Base-by-base conservation (phyloP, 53 echinoderm and acorn worm genomes). In the Paracentrotus lividus region DNA sequence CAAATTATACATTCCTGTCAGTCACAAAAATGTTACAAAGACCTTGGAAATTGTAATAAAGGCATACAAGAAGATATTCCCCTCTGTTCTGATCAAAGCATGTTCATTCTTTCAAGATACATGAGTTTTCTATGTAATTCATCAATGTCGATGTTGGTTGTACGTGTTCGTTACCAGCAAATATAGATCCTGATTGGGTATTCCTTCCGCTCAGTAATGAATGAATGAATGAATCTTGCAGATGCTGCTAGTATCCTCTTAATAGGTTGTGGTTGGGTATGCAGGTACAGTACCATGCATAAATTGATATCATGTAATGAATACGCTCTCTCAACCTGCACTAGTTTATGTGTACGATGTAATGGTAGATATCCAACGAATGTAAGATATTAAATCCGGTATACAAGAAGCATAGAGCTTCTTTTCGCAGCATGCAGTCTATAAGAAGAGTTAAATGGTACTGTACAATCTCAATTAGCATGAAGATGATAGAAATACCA, bases 171-270 rank as follows among this genome's bases (percentile, higher is more conserved):
- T 47, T 81, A 47, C 45, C 81, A 81, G 47, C 81, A 47, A 47
- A 24, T 26, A 26, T 9, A n/a, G n/a, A 72, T 72, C 47, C 40
- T 72, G 40, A 72, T 72, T n/a, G n/a, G 44, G 44, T 47, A 47
- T 24, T 45, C 8, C 47, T 81, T 81, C 49, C 49, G 47, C 26
- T 47, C 2, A 2, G 26, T 49, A 81, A 81, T 81, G 47, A 47
- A 44, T 81, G 81, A 81, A 81, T 81, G 47, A 47, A 44, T 81
- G 81, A 27, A 24, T 81, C 81, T 26, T 77, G 77, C 23, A 18
- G 21, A 47, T 81, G 47, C 10, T 47, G 47, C 10, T 47, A 47
- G 81, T 32, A 21, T 77, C 5, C 8, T 9, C 47, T 24, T 23
- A n/a, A 43, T 27, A 9, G 27, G 81, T 5, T 81, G 44, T 10